Base-by-base conservation (phyloP, 2,113 vertebrate species). In the Myxocyprinus asiaticus region DNA sequence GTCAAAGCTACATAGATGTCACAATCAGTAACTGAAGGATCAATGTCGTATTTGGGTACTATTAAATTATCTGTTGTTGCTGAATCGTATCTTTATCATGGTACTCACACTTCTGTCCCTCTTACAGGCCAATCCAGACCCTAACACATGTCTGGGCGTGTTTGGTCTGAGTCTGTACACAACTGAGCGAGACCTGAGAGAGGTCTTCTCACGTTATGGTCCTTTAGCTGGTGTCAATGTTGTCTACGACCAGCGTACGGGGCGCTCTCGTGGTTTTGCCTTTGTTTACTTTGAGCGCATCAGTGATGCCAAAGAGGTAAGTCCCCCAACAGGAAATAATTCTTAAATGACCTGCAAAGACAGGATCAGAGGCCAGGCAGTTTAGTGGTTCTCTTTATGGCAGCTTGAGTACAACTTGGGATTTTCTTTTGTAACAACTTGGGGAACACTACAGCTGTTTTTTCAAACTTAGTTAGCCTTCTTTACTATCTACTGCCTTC, bases 81-180 rank as follows among this genome's bases (percentile, higher is more conserved):
- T 56, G 4, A 47, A 72, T 59, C 44, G 7, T 59, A 22, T 44
- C 44, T 17, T 56, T 42, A 15, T n/a, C 15, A 9, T 33, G 7
- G 47, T 51, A 58, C 63, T 68, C 22, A 69, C 5, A 9, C 7
- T 43, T 33, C 5, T 66, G n/a, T 12, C 47, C 70, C 70, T 58
- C 56, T 82, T 84, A 47, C 88, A 98, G 97, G 95, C 94, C 3
- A 98, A 98, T 87, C 97, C 97, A 80, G 96, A 98, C 88, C 96
- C 96, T 7, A 98, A 95, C 86, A 96, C 91, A 1, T 98, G 96
- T 87, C 92, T 98, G 56, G 96, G 97, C 72, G 95, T 99, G 71
- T 98, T 98, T 90, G 95, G 97, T 76, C 91, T 98, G 90, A 98
- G 96, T 91, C 91, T 97, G 81, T 97, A 97, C 85, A 99, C 96